A percentile compares a stretch with the other conserved stretches of the same genome.
phyloP scores from a whole-genome alignment of 2,888 invertebrate species.

The Chalcosyrphus nemorum region DNA sequence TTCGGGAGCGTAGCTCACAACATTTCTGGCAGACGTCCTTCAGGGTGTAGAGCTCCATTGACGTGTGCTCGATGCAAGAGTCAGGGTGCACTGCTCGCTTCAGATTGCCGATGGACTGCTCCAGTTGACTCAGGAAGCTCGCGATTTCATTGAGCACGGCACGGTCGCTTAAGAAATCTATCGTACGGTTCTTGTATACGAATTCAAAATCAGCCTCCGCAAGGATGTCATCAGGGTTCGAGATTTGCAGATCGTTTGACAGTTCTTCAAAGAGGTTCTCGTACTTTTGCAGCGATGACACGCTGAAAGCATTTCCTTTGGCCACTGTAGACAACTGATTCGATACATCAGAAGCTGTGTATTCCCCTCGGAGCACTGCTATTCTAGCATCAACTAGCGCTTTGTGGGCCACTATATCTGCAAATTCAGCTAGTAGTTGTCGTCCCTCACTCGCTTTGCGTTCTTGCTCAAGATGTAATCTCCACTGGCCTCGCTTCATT shows the following conservation, averaged over 20 bases:
- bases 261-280: conserved; percentile 79
- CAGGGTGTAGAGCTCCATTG: conserved; percentile 81
- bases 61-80: conserved; percentile 74
- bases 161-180: conserved; percentile 78
- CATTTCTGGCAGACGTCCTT: conserved; percentile 84
- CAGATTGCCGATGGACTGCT: conserved; percentile 77
- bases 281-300: conserved; percentile 78
- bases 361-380: conserved; percentile 86
- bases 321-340: conserved; percentile 8
- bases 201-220: conserved; percentile 80
- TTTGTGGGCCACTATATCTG: conserved; percentile 88
- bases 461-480: conserved; percentile 82
- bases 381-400: conserved; percentile 90
- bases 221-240: conserved; percentile 78
- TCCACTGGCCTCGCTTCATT: conserved; percentile 83
- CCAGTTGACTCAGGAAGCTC: conserved; percentile 77
- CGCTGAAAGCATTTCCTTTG: conserved; percentile 73
- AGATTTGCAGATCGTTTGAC: conserved; percentile 78
- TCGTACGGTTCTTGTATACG: conserved; percentile 78
- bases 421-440: conserved; percentile 85
- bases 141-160: conserved; percentile 78
- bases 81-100: conserved; percentile 75
- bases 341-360: conserved; percentile 72
- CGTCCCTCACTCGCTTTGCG: conserved; percentile 82
- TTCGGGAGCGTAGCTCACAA: conserved; percentile 83